These are phyloP conservation scores for Rhamphomyia laevipes DNA, from an alignment of 2,888 invertebrate genomes.

Conservation along the genomic window DNA sequence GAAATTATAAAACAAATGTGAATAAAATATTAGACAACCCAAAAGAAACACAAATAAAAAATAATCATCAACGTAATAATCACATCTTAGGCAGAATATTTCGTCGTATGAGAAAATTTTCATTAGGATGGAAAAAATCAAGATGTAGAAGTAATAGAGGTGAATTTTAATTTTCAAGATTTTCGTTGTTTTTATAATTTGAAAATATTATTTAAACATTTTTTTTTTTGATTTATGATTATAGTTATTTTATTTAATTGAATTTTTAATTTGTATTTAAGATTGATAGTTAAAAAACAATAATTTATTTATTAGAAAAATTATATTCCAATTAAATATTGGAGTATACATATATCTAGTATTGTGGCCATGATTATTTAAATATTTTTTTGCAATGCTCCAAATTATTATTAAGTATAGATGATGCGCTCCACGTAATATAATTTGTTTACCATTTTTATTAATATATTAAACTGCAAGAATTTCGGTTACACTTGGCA, in stretches of 20 bases:
- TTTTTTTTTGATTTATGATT: no score
- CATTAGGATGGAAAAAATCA: constrained; percentile 36
- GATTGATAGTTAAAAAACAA: constrained; percentile 20
- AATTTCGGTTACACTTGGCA: no score
- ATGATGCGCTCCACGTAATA: no score
- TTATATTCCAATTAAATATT: no score
- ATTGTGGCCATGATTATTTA: no score
- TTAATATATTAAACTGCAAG: no score
- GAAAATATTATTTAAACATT: constrained; percentile 5
- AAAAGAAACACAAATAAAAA: not conserved
- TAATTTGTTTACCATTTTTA: no score
- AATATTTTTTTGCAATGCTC: no score
- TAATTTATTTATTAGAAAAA: not conserved
- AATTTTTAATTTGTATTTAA: constrained; percentile 15
- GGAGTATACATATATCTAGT: no score
- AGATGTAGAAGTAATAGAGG: constrained; percentile 37
- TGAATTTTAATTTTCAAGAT: constrained; percentile 23
- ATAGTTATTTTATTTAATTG: constrained; percentile 6
- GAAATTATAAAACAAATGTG: constrained; percentile 25
- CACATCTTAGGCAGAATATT: constrained; percentile 33
- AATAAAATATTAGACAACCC: not conserved
- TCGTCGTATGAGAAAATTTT: constrained; percentile 33
- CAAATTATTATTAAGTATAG: no score
- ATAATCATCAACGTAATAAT: constrained; percentile 16
- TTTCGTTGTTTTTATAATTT: constrained; percentile 13